Base-by-base conservation (phyloP, 2,888 invertebrate species). In the Patella depressa region DNA sequence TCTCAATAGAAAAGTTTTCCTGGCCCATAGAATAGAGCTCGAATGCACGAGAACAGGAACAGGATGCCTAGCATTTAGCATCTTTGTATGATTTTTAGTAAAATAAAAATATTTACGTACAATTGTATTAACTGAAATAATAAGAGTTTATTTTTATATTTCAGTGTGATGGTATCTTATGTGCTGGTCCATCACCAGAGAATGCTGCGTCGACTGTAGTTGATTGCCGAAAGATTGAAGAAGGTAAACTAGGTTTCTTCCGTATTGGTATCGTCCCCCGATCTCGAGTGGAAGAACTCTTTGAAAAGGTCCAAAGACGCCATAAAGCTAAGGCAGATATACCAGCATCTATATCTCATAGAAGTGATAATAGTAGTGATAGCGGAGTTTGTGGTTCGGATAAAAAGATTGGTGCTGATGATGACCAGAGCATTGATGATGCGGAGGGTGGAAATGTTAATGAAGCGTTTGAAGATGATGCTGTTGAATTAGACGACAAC, bases 161-260 rank as follows among this genome's bases (percentile, higher is more conserved):
- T 15, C 77, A 86, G 86, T 84, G 84, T 75, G 86, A 86, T 78
- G 86, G 85, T 2, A 85, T 86, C 65, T 78, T 86, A 24, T 85
- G 85, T 73, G 83, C 84, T 15, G 86, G 86, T 0, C 85, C 86
- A 0, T 85, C 86, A 14, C 83, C 81, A 9, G 86, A 85, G 74
- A 86, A 86, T 77, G 81, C 83, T 53, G 85, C 85, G 0, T 86
- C 86, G 0, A 86, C 86, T 11, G 86, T 86, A 11, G 86, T 86
- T 4, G 85, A 86, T 78, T 86, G 85, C 70, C 78, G 85, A 3
- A 83, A 82, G 15, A 77, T 85, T 71, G 74, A 75, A 19, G 82
- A 83, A n/a, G 84, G 85, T 9, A 82, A 83, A 59, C 80, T 86
- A 15, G 83, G 82, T 15, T 86, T 86, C 77, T 86, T 86, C 75